Percentiles rank a stretch among this genome's conserved stretches.
phyloP scores from a whole-genome alignment of 1,140 invertebrate species.

The Aphis gossypii region DNA sequence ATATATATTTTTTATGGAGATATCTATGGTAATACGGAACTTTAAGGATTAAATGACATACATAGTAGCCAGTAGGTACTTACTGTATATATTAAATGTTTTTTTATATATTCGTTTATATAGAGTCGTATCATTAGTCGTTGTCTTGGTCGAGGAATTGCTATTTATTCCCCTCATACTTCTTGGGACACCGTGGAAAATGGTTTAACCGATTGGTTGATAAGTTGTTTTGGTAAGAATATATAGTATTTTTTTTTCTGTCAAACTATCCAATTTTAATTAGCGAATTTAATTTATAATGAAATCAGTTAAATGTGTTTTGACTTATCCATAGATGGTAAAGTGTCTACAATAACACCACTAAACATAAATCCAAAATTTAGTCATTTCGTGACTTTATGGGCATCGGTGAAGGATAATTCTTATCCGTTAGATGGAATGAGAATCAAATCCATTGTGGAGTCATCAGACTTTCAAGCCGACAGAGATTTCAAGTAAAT shows the following conservation, averaged over 20 bases:
- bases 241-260: slow-evolving; percentile 23
- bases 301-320: background rate
- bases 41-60: background rate
- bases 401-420: background rate
- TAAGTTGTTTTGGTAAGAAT: slow-evolving; percentile 73
- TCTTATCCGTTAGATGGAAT: no score
- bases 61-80: background rate
- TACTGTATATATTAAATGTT: background rate
- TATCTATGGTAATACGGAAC: background rate
- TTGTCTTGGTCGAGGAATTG: slow-evolving; percentile 86
- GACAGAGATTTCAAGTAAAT: slow-evolving; percentile 3
- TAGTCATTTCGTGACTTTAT: background rate
- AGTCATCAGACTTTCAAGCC: background rate
- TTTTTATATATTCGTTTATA: background rate
- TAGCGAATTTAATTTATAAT: background rate
- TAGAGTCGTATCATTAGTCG: slow-evolving; percentile 80
- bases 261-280: background rate
- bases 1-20: background rate
- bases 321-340: slow-evolving; percentile 21
- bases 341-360: background rate
- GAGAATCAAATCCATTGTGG: background rate
- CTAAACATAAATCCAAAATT: background rate
- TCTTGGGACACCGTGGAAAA: slow-evolving; percentile 81
- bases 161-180: slow-evolving; percentile 93
- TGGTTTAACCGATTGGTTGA: slow-evolving; percentile 94